A percentile compares a stretch with the other conserved stretches of the same genome.
These are phyloP conservation scores for Artemia franciscana DNA, from an alignment of 1,140 invertebrate species.

Conservation along the genomic window DNA sequence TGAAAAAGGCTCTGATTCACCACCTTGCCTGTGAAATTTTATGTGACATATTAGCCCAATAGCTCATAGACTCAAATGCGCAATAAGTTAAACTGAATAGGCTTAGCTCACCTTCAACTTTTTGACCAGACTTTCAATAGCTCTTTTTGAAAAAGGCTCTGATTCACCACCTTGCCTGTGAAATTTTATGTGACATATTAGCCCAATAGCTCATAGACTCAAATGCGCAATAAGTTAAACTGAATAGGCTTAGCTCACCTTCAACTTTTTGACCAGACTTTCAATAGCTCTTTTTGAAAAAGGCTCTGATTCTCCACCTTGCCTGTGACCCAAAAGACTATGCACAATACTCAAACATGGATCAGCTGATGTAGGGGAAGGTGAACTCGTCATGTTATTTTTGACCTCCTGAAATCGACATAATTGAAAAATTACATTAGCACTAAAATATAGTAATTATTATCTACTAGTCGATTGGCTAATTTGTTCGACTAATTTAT, in stretches of 20 bases:
- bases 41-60: too few relatives aligned
- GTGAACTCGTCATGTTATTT: conserved; percentile 23
- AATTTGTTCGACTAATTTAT: too few relatives aligned
- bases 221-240: neutral
- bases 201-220: too few relatives aligned
- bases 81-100: too few relatives aligned
- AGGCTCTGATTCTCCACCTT: conserved; percentile 82
- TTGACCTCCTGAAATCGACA: too few relatives aligned
- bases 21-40: conserved; percentile 91
- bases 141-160: conserved; percentile 82
- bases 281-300: conserved; percentile 94
- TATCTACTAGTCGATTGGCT: too few relatives aligned
- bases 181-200: too few relatives aligned
- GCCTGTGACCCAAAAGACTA: conserved; percentile 87
- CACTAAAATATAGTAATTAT: too few relatives aligned
- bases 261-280: conserved; percentile 88
- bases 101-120: conserved; percentile 67
- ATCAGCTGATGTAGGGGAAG: conserved; percentile 75
- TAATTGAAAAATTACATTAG: too few relatives aligned
- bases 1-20: conserved; percentile 81
- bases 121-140: conserved; percentile 91
- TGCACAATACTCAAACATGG: conserved; percentile 92
- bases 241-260: conserved; percentile 29
- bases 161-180: conserved; percentile 88
- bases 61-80: too few relatives aligned